Conservation (phyloP, 2,113 vertebrate species). For the Heliornis fulica region DNA sequence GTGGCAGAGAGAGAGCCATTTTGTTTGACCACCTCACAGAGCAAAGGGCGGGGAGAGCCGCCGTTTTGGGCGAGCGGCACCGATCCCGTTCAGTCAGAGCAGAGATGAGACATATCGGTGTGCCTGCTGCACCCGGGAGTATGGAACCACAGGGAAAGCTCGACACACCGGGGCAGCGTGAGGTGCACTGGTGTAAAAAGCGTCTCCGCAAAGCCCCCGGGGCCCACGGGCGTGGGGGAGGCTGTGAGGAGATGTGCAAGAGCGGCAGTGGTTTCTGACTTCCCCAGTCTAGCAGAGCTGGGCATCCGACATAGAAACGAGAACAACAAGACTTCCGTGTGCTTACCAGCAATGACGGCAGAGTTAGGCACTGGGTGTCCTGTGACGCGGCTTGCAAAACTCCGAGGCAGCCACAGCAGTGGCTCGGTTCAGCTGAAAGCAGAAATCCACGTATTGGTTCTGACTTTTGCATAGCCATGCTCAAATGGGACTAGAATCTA, state of each 20-base stretch:
- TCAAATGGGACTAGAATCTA: background rate
- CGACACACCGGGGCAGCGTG: fast-evolving
- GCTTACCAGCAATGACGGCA: background rate
- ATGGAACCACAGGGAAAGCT: background rate
- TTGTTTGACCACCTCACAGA: background rate
- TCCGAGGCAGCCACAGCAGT: fast-evolving
- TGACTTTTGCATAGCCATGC: fast-evolving
- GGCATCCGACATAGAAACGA: background rate
- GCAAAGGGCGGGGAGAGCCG: no score
- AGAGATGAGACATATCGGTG: fast-evolving
- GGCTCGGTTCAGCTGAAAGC: fast-evolving
- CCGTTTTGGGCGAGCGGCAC: background rate
- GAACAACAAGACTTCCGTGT: fast-evolving
- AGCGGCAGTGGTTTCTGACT: background rate
- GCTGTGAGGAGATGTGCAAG: fast-evolving
- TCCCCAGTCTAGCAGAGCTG: fast-evolving
- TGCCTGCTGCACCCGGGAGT: fast-evolving
- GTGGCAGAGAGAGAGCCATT: background rate
- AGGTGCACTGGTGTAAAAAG: fast-evolving
- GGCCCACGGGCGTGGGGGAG: background rate
- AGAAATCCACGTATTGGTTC: fast-evolving
- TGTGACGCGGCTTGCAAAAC: fast-evolving
- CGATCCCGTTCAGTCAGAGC: background rate
- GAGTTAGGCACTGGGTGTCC: fast-evolving
- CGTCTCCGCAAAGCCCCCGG: fast-evolving